Evolutionary conservation across 2,888 invertebrate genomes (phyloP), one percentile per base, ranked within the genome.

Genomic region (Drymonia ruficornis): DNA sequence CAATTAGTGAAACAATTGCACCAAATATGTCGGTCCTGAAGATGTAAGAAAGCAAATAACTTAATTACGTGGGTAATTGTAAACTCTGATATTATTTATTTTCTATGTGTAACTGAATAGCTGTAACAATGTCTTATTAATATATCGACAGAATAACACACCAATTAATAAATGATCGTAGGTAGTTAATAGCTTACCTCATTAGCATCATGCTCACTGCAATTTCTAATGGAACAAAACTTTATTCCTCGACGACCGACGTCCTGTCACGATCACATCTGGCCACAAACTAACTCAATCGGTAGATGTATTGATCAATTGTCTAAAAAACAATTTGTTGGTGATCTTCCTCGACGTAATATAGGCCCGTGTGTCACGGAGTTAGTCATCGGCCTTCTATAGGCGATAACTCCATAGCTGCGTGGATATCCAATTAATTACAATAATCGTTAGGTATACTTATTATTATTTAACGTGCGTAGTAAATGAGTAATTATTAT

Each of bases 331-430:
- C 43, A 18, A 15, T 45, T 52, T 52, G 47, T 56, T 34, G 52
- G 54, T 55, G 56, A 59, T 60, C 51, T 67, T 71, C 70, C 64
- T 70, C 67, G 67, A 65, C 66, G 70, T 43, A 65, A 40, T 54
- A 12, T 15, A 15, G 12, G 59, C 12, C 69, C 34, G 77, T 84
- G 72, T 83, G 76, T 80, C 76, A 75, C 66, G 48, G 42, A 23
- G 57, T 86, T 83, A 86, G 80, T 86, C 86, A 85, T 57, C 49
- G 69, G 75, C 66, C 80, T 81, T 82, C 50, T 61, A 52, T 72
- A 68, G 63, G 64, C 63, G 67, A 68, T 65, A 71, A 51, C 54
- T 50, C 59, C 52, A 58, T 23, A 6, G 43, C 43, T 15, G 45
- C 53, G 57, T 56, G 57, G 49, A 56, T 50, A 51, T 42, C 56